These are phyloP conservation scores for Brachypteracias leptosomus DNA, from an alignment of 2,113 vertebrate species.

Conservation along the genomic window DNA sequence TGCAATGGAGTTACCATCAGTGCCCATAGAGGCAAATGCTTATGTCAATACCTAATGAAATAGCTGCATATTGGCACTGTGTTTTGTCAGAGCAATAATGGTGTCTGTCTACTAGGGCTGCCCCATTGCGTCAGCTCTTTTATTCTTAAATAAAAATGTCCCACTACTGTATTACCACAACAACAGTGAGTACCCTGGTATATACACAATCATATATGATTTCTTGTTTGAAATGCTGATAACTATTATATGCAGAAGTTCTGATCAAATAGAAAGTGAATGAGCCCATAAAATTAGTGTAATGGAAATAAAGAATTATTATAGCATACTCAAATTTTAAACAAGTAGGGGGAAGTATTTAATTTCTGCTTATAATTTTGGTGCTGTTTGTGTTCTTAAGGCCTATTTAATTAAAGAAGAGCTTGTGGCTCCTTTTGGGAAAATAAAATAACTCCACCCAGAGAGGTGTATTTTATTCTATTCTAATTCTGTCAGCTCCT, in stretches of 20 bases:
- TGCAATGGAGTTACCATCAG: neutral
- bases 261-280: constrained; percentile 1
- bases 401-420: constrained; percentile 21
- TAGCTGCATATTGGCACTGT: neutral
- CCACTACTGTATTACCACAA: neutral
- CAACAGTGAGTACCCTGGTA: neutral
- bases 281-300: neutral
- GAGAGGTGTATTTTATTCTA: neutral
- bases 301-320: constrained; percentile 33
- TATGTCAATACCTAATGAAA: neutral
- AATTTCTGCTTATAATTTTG: constrained; percentile 11
- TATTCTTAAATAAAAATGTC: neutral
- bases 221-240: neutral
- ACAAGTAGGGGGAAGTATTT: constrained; percentile 11
- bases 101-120: neutral
- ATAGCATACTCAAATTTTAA: neutral
- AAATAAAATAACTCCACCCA: constrained; percentile 29
- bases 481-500: constrained; percentile 5
- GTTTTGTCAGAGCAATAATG: neutral
- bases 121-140: neutral
- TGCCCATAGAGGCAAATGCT: neutral
- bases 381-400: constrained; percentile 14
- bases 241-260: neutral
- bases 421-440: neutral
- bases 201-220: neutral